Evolutionary conservation across 2,113 vertebrate genomes (phyloP).

Genomic region (Pithys albifrons): DNA sequence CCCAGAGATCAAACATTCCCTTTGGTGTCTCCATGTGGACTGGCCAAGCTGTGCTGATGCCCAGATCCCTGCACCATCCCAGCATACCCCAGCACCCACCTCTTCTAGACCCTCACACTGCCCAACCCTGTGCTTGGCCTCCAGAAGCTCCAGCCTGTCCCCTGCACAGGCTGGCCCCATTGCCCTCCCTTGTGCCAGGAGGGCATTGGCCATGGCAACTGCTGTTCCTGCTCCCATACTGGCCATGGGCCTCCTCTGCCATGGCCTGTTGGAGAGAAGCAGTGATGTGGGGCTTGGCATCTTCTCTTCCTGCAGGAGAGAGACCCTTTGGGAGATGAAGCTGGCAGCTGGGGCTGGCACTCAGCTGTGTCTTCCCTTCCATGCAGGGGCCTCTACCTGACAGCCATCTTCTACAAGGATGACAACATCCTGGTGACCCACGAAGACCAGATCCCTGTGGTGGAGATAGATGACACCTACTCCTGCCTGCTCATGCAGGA

Average conservation of each 20-base stretch:
- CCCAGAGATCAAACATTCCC: neutral
- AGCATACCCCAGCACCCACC: neutral
- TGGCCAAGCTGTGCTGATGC: neutral
- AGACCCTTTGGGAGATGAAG: neutral
- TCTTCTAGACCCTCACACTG: neutral
- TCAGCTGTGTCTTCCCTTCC: neutral
- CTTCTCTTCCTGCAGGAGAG: neutral
- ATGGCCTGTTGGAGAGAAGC: neutral
- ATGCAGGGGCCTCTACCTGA: conserved; percentile 85
- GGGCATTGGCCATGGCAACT: neutral
- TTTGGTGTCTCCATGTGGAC: neutral
- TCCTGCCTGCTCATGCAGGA: conserved; percentile 90
- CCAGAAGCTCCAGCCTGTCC: neutral
- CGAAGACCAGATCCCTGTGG: conserved; percentile 90
- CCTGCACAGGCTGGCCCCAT: neutral
- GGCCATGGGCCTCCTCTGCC: neutral
- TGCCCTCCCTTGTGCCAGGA: neutral
- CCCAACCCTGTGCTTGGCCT: neutral
- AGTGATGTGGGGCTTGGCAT: neutral
- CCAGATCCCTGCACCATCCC: neutral
- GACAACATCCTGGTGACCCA: conserved; percentile 87
- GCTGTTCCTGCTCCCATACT: neutral
- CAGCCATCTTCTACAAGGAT: conserved; percentile 86
- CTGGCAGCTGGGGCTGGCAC: neutral
- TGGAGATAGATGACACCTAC: conserved; percentile 89